A percentile compares a stretch with the other conserved stretches of the same genome.
phyloP scores from a whole-genome alignment of 2,113 vertebrate genomes.

The Pycnonotus jocosus region DNA sequence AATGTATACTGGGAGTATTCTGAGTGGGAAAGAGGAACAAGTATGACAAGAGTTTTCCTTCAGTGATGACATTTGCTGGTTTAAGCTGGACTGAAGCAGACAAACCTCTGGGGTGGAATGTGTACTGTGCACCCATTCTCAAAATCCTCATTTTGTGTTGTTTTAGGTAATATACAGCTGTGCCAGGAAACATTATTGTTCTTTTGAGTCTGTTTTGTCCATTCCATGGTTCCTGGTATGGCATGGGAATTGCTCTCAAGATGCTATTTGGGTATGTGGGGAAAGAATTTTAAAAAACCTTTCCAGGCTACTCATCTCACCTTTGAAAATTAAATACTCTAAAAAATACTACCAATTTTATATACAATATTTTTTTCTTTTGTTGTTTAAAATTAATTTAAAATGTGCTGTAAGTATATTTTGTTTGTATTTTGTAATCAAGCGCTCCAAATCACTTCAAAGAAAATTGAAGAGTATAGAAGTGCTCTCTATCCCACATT shows the following conservation, averaged over 20 bases:
- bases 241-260: constrained; percentile 3
- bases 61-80: neutral
- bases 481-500: neutral
- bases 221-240: neutral
- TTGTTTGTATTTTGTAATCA: neutral
- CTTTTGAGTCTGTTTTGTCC: neutral
- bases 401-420: neutral
- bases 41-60: neutral
- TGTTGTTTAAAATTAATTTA: neutral
- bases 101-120: neutral
- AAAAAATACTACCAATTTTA: neutral
- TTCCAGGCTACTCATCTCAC: neutral
- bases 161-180: neutral
- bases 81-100: neutral
- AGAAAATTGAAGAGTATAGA: neutral
- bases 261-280: neutral
- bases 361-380: neutral
- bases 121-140: neutral
- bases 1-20: neutral
- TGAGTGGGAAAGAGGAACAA: neutral
- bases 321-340: neutral
- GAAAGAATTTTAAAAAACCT: neutral
- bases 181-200: neutral
- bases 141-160: constrained; percentile 8
- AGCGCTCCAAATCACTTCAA: neutral